Evolutionary conservation across 2,888 invertebrate species (phyloP).

Genomic region (Phalangium opilio): DNA sequence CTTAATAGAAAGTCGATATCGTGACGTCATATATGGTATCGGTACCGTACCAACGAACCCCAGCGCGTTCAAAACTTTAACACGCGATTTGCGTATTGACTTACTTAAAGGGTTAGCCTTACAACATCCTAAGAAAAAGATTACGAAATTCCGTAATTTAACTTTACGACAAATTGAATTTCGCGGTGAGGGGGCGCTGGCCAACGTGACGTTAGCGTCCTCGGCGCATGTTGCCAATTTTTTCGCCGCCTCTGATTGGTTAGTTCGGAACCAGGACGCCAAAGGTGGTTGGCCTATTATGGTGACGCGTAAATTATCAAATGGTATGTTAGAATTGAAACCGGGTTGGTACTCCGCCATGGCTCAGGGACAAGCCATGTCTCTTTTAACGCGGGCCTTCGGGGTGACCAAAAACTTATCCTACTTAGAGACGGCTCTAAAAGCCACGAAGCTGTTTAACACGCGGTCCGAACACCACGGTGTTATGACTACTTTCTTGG

Average conservation of each 20-base stretch:
- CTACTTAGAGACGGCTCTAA: constrained; percentile 65
- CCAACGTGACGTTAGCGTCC: constrained; percentile 59
- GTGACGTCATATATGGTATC: constrained; percentile 14
- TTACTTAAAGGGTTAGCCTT: constrained; percentile 64
- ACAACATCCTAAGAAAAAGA: constrained; percentile 14
- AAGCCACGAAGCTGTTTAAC: constrained; percentile 62
- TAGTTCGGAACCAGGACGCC: constrained; percentile 65
- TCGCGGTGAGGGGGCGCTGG: constrained; percentile 53
- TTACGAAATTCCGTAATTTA: constrained; percentile 15
- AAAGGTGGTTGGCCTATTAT: constrained; percentile 90
- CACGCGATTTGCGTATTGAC: constrained; percentile 75
- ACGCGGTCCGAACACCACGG: constrained; percentile 59
- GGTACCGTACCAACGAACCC: constrained; percentile 11
- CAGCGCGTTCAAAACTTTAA: constrained; percentile 53
- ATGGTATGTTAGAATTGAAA: constrained; percentile 57
- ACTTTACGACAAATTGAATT: constrained; percentile 29
- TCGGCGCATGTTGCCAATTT: constrained; percentile 82
- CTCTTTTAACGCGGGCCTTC: constrained; percentile 71
- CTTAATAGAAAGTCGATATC: constrained; percentile 43
- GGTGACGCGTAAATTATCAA: constrained; percentile 47
- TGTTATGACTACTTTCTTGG: constrained; percentile 68
- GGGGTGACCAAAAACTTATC: constrained; percentile 45
- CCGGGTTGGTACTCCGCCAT: constrained; percentile 95
- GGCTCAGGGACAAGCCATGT: constrained; percentile 91
- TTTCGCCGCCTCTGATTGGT: constrained; percentile 83